Evolutionary conservation across 2,888 invertebrate genomes (phyloP).

Genomic region (Sphecodes monilicornis): DNA sequence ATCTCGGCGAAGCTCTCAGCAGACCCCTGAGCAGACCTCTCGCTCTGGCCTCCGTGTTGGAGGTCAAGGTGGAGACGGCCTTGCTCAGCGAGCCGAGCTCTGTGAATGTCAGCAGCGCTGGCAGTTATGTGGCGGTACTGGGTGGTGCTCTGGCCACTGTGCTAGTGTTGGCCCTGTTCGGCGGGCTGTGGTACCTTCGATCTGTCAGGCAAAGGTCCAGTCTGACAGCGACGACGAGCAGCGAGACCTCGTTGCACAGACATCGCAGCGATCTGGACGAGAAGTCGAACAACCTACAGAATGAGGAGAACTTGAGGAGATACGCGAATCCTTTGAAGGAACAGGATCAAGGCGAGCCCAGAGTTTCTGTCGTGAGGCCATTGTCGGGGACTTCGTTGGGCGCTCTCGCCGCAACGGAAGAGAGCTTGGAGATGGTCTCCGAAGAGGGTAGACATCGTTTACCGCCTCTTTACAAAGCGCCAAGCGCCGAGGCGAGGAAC

Average conservation of each 20-base stretch:
- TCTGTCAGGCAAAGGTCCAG: conserved; percentile 77
- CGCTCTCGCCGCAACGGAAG: conserved; percentile 85
- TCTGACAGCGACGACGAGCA: conserved; percentile 82
- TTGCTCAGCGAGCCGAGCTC: conserved; percentile 84
- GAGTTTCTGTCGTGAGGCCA: conserved; percentile 85
- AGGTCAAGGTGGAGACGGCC: conserved; percentile 92
- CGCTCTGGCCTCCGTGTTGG: conserved; percentile 90
- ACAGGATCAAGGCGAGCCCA: conserved; percentile 86
- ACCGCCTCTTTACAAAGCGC: conserved; percentile 91
- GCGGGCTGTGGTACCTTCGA: conserved; percentile 80
- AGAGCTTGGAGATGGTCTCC: conserved; percentile 88
- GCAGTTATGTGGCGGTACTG: conserved; percentile 79
- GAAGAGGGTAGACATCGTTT: conserved; percentile 86
- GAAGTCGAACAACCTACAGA: conserved; percentile 95
- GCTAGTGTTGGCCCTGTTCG: conserved; percentile 77
- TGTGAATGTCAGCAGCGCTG: conserved; percentile 58
- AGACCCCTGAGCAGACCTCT: conserved; percentile 86
- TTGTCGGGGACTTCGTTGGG: conserved; percentile 84
- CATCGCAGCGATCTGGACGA: conserved; percentile 90
- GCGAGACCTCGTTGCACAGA: conserved; percentile 83
- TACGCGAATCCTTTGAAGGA: conserved; percentile 92
- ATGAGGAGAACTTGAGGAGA: conserved; percentile 94
- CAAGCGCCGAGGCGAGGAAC: conserved; percentile 93
- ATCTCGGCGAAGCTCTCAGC: conserved; percentile 92
- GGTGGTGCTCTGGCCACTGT: conserved; percentile 79